Percentiles rank a stretch among this genome's conserved stretches.
phyloP scores from a whole-genome alignment of 2,113 vertebrate genomes.

The Sterrhoptilus dennistouni region DNA sequence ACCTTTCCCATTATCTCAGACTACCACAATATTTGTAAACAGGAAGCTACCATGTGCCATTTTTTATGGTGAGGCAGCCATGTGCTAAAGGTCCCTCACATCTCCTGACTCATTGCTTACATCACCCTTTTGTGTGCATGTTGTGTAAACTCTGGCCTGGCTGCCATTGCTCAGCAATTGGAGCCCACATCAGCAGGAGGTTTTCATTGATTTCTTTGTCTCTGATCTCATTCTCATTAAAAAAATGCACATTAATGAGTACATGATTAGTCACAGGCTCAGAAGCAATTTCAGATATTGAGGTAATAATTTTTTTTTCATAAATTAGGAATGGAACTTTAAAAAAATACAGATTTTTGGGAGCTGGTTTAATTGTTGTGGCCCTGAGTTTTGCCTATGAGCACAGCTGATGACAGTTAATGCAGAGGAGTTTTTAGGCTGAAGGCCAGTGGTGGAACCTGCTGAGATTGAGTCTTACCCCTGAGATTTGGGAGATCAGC shows the following conservation, averaged over 20 bases:
- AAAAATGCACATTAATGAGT: not conserved
- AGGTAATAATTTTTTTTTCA: not conserved
- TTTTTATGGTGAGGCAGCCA: not conserved
- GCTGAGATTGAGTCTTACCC: not conserved
- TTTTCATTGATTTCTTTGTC: not conserved
- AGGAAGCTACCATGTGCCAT: not conserved
- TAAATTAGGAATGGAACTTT: not conserved
- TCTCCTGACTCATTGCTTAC: not conserved
- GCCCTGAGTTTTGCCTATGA: not conserved
- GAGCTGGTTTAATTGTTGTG: not conserved
- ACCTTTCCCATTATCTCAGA: not conserved
- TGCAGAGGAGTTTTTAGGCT: not conserved
- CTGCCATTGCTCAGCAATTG: not conserved
- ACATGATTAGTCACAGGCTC: not conserved
- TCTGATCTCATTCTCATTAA: not conserved
- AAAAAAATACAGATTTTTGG: not conserved
- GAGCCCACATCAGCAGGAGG: not conserved
- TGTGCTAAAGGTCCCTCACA: not conserved
- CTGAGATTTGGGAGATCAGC: not conserved
- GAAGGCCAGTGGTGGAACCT: not conserved
- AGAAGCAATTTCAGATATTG: not conserved
- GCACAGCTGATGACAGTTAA: not conserved
- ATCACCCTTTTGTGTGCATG: not conserved
- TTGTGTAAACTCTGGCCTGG: not conserved
- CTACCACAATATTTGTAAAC: not conserved